Evolutionary conservation across 2,888 invertebrate species (phyloP).

Genomic region (Cosmia trapezina): DNA sequence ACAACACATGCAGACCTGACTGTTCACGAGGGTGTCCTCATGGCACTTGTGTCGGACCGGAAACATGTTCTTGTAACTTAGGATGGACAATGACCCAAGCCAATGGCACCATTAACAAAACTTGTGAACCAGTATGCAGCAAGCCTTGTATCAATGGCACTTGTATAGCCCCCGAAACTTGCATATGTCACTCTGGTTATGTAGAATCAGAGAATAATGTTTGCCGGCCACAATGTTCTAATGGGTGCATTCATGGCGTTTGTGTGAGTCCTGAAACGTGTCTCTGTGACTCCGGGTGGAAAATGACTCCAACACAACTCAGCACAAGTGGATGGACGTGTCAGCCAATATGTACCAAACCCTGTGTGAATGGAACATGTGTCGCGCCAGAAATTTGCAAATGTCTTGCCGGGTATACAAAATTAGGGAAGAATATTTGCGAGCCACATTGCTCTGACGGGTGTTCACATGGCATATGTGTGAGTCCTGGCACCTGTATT

Average conservation of each 20-base stretch:
- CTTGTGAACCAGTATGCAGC: conserved; percentile 26
- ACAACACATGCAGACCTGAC: conserved; percentile 43
- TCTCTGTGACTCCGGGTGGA: conserved; percentile 28
- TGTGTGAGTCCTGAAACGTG: conserved; percentile 38
- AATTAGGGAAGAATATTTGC: conserved; percentile 17
- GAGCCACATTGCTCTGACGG: conserved; percentile 27
- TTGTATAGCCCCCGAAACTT: conserved; percentile 46
- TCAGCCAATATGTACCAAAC: conserved; percentile 21
- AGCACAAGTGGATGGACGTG: not conserved
- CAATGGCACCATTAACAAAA: not conserved
- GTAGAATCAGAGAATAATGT: conserved; percentile 2
- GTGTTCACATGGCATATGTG: conserved; percentile 35
- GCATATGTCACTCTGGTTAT: conserved; percentile 36
- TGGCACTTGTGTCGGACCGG: conserved; percentile 52
- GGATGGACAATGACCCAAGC: conserved; percentile 8
- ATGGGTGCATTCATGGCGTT: conserved; percentile 23
- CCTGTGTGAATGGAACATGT: conserved; percentile 35
- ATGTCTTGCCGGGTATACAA: conserved; percentile 31
- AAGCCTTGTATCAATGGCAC: conserved; percentile 30
- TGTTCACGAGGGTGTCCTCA: conserved; percentile 58
- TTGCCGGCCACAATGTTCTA: conserved; percentile 37
- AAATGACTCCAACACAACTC: conserved; percentile 5
- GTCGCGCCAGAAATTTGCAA: conserved; percentile 45
- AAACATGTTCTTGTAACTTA: conserved; percentile 32
- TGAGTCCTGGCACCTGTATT: conserved; percentile 24